These are phyloP conservation scores for Neoascia interrupta DNA, from an alignment of 2,888 invertebrate species.

Conservation along the genomic window DNA sequence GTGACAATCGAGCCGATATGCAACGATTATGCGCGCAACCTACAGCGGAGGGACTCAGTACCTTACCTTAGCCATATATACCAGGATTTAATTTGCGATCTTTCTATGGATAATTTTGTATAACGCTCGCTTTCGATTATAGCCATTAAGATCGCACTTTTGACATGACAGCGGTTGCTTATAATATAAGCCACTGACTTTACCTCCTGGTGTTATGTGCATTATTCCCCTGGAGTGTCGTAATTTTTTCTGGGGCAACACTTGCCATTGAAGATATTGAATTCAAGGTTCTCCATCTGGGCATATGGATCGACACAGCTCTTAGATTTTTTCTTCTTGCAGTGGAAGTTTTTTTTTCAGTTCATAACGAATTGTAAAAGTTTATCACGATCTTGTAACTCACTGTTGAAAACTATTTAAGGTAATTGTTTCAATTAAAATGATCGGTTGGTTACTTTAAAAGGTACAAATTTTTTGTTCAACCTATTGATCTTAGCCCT, in stretches of 20 bases:
- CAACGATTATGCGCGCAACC: conserved; percentile 28
- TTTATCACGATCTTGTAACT: too few species aligned
- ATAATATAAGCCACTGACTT: conserved; percentile 21
- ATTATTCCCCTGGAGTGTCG: conserved; percentile 9
- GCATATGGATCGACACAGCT: too few species aligned
- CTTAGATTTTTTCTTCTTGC: too few species aligned
- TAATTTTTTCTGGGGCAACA: conserved; percentile 46
- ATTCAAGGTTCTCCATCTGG: too few species aligned
- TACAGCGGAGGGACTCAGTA: conserved; percentile 12
- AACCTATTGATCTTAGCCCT: too few species aligned
- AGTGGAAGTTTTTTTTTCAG: too few species aligned
- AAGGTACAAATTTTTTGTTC: too few species aligned
- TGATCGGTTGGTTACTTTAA: too few species aligned
- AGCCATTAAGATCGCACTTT: conserved; percentile 53
- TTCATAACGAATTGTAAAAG: too few species aligned
- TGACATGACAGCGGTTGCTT: conserved; percentile 48
- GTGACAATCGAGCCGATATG: conserved; percentile 53
- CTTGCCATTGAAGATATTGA: conserved; percentile 62
- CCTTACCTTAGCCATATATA: neutral
- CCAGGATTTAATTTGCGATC: conserved; percentile 33
- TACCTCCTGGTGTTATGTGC: neutral
- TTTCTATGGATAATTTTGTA: too few species aligned
- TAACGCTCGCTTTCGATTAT: conserved; percentile 44
- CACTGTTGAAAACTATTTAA: too few species aligned
- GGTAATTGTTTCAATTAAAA: too few species aligned